A percentile compares a stretch with the other conserved stretches of the same genome.
phyloP scores from a whole-genome alignment of 2,888 invertebrate genomes.

The Pantelozetes paolii region DNA sequence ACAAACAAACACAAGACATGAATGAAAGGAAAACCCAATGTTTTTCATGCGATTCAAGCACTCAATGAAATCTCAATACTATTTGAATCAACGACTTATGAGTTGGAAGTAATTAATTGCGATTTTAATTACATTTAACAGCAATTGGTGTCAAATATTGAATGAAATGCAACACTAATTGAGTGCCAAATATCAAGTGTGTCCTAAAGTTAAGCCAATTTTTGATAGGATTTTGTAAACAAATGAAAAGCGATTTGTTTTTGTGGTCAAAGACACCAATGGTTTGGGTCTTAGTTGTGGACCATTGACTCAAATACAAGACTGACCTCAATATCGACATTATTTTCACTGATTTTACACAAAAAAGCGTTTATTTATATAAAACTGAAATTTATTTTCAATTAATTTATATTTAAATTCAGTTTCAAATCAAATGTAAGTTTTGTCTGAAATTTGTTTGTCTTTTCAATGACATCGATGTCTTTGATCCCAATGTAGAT shows the following conservation, averaged over 20 bases:
- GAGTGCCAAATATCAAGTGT: not conserved
- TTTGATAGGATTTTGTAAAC: not conserved
- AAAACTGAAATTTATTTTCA: no score
- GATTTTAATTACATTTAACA: not conserved
- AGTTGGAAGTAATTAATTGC: slow-evolving; percentile 6
- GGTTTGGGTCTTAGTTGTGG: not conserved
- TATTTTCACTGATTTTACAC: not conserved
- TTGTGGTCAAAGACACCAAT: not conserved
- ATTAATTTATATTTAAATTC: not conserved
- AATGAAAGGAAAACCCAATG: not conserved
- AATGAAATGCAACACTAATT: not conserved
- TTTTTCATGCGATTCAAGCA: slow-evolving; percentile 7
- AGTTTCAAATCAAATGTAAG: not conserved
- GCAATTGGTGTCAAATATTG: not conserved
- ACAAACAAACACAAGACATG: not conserved
- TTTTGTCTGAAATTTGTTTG: not conserved
- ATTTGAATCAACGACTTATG: not conserved
- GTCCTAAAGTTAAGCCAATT: not conserved
- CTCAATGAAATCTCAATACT: not conserved
- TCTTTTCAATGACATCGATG: not conserved
- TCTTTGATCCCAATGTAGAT: not conserved
- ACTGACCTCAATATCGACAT: not conserved
- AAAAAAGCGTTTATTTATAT: not conserved
- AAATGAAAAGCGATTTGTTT: not conserved
- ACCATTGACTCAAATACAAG: not conserved